Base-by-base conservation (phyloP, 2,888 invertebrate species). In the Hermaeophaga mercurialis region DNA sequence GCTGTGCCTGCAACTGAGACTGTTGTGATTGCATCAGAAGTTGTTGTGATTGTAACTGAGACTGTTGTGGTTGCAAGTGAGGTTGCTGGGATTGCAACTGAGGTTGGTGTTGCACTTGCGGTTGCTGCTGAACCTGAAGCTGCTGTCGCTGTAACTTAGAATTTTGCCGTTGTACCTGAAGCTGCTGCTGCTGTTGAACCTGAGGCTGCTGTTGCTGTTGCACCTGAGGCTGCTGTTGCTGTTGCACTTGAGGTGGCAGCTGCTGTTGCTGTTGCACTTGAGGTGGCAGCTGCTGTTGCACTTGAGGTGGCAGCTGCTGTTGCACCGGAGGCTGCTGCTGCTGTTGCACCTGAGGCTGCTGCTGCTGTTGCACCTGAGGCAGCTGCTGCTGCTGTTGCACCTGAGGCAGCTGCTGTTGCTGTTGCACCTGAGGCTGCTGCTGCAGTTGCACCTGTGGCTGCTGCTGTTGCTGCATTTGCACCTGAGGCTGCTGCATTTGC, bases 21-120 rank as follows among this genome's bases (percentile, higher is more conserved):
- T 44, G 44, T n/a, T 44, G 26, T n/a, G 17, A 26, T 12, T 9
- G 24, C 24, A 24, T 1, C 14, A 12, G 14, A 3, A 12, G 22
- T 9, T 11, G 43, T 12, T 38, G 38, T 17, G 17, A 9, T 17
- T 22, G 43, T 12, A 18, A 7, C 18, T 43, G 43, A 6, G 36
- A 8, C 8, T 39, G 14, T 9, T 38, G 19, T n/a, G 28, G 28
- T 19, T 11, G 31, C 33, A 19, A 24, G 1, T 26, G 48, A 22
- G 34, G 15, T 15, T 45, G 44, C 3, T 1, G 17, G 2, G 28
- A n/a, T 31, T 22, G 12, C n/a, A 36, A 11, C 24, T 56, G 18
- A 12, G 38, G 8, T 2, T 75, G 74, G 45, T 73, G 71, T 53
- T 31, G 48, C 9, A 33, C 18, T 22, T 36, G 47, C 28, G 34